A percentile compares a stretch with the other conserved stretches of the same genome.
These are phyloP conservation scores for Poecile atricapillus DNA, from an alignment of 2,113 vertebrate genomes.

Conservation along the genomic window DNA sequence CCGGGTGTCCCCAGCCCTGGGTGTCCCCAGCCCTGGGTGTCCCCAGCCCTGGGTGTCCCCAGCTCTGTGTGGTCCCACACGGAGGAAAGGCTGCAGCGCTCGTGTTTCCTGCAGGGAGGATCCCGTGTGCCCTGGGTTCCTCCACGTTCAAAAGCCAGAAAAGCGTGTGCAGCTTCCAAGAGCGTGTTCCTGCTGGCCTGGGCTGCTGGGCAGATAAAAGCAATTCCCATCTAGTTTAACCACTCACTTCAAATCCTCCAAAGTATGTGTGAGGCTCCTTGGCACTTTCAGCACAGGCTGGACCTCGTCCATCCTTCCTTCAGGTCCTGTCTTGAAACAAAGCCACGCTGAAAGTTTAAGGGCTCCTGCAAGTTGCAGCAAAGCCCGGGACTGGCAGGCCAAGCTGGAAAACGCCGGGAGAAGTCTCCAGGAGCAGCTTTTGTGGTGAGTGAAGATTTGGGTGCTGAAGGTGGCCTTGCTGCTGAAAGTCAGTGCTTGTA, in stretches of 20 bases:
- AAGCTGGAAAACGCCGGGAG: not conserved
- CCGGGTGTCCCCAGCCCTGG: not conserved
- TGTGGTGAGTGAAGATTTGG: not conserved
- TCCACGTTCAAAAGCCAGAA: not conserved
- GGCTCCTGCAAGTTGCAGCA: not conserved
- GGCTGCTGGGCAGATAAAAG: constrained; percentile 18
- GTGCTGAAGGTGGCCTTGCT: not conserved
- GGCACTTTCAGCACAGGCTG: not conserved
- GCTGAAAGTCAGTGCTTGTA: not conserved
- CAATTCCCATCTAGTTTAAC: not conserved
- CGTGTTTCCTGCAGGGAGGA: not conserved
- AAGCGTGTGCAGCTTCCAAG: not conserved
- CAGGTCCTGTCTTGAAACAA: not conserved
- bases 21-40: not conserved
- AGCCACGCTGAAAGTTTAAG: not conserved
- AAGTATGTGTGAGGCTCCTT: not conserved
- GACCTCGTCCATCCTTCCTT: not conserved
- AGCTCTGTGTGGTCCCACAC: fast-evolving
- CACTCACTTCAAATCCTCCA: not conserved
- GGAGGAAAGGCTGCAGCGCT: not conserved
- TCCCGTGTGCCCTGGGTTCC: not conserved
- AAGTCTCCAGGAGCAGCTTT: not conserved
- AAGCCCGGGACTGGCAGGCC: not conserved
- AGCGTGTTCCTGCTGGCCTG: constrained; percentile 2
- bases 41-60: not conserved